These are phyloP conservation scores for Rhagonycha fulva DNA, from an alignment of 2,888 invertebrate genomes.

Conservation along the genomic window DNA sequence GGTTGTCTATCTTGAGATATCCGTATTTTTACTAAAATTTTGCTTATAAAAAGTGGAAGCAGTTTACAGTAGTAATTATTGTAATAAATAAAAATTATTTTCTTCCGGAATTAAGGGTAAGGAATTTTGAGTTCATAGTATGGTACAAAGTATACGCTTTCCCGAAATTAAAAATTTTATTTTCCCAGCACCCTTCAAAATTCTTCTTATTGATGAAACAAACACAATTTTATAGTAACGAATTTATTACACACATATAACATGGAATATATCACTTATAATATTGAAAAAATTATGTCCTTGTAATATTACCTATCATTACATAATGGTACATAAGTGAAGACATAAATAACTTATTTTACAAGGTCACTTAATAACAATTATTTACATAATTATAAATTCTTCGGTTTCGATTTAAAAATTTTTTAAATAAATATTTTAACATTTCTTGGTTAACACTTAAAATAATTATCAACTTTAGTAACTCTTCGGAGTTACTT, in stretches of 20 bases:
- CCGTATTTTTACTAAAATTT: neutral
- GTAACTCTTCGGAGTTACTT: neutral
- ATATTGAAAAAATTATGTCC: conserved; percentile 11
- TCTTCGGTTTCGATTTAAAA: neutral
- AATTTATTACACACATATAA: conserved; percentile 24
- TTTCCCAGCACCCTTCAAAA: too few relatives aligned
- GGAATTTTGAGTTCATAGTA: too few relatives aligned
- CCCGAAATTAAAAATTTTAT: too few relatives aligned
- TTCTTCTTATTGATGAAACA: neutral
- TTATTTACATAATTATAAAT: conserved; percentile 1
- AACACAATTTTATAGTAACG: conserved; percentile 1
- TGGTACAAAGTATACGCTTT: too few relatives aligned
- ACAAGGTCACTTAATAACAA: conserved; percentile 23
- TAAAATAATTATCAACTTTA: neutral
- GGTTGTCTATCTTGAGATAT: neutral
- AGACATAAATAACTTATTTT: conserved; percentile 14
- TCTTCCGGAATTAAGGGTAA: too few relatives aligned
- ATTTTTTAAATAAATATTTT: neutral
- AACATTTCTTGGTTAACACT: neutral
- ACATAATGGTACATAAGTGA: conserved; percentile 2
- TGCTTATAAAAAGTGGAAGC: too few relatives aligned
- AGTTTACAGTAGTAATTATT: neutral
- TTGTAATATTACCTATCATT: neutral
- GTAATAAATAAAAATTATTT: too few relatives aligned
- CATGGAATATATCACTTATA: conserved; percentile 23